Evolutionary conservation across 2,888 invertebrate genomes (phyloP).

Genomic region (Ganaspis brasiliensis): DNA sequence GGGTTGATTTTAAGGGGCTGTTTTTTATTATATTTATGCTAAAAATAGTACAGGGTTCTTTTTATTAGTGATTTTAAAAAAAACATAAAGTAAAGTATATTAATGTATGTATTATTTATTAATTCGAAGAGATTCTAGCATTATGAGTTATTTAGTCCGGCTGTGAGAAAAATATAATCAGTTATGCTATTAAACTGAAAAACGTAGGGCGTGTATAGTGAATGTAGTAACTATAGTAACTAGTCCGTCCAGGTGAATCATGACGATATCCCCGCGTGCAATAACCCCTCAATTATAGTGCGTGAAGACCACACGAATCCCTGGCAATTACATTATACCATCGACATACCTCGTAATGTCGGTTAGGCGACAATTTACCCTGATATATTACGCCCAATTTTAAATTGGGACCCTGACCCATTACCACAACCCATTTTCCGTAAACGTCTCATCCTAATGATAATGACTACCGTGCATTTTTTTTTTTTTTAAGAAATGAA

Average conservation of each 20-base stretch:
- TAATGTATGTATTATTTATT: no score
- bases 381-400: constrained; percentile 9
- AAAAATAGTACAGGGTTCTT: no score
- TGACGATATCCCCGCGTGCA: constrained; percentile 46
- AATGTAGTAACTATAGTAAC: constrained; percentile 63
- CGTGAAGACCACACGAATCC: constrained; percentile 70
- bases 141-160: not conserved
- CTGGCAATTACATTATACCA: constrained; percentile 66
- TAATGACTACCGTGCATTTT: not conserved
- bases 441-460: not conserved
- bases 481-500: not conserved
- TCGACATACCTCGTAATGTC: constrained; percentile 66
- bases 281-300: constrained; percentile 51
- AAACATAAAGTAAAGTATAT: no score
- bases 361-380: constrained; percentile 62
- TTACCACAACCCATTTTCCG: not conserved
- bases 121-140: not conserved
- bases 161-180: not conserved
- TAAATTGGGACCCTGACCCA: not conserved
- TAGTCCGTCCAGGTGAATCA: constrained; percentile 71
- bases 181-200: not conserved
- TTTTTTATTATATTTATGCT: no score
- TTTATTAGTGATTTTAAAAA: no score
- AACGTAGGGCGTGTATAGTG: not conserved
- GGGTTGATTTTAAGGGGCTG: no score